Conservation (phyloP, 2,888 invertebrate species). For the Mesochorus sp. region DNA sequence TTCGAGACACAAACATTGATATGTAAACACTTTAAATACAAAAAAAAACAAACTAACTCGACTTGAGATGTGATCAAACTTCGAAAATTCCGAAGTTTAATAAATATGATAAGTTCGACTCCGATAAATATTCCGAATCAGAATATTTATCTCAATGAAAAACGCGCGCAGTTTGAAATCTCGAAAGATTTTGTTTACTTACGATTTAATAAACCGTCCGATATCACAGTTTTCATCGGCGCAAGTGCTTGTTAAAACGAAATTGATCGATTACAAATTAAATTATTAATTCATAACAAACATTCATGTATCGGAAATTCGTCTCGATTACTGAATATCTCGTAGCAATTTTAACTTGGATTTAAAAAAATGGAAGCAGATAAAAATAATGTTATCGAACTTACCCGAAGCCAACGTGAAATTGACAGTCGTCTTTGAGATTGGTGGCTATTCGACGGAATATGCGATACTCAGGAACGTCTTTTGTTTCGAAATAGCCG, state of each 20-base stretch:
- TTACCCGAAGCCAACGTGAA: constrained; percentile 95
- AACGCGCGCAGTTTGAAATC: constrained; percentile 33
- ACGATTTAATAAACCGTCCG: constrained; percentile 77
- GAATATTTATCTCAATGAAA: no score
- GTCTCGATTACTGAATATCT: background rate
- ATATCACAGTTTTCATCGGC: constrained; percentile 79
- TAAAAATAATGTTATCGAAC: constrained; percentile 38
- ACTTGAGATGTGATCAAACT: no score
- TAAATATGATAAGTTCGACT: no score
- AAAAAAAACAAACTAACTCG: no score
- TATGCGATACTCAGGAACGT: constrained; percentile 91
- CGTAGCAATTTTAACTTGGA: background rate
- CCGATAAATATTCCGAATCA: no score
- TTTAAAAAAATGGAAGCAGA: background rate
- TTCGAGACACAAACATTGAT: no score
- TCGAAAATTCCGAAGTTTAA: no score
- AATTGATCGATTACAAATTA: constrained; percentile 61
- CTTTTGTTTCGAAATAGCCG: constrained; percentile 93
- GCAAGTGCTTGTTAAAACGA: constrained; percentile 78
- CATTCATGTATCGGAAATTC: background rate
- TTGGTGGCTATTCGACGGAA: constrained; percentile 92
- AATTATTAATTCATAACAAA: background rate
- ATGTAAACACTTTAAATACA: no score
- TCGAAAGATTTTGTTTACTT: constrained; percentile 70
- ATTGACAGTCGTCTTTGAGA: constrained; percentile 97